Evolutionary conservation across 2,113 vertebrate genomes (phyloP), one percentile per base, ranked within the genome.

Genomic region (Damaliscus lunatus): DNA sequence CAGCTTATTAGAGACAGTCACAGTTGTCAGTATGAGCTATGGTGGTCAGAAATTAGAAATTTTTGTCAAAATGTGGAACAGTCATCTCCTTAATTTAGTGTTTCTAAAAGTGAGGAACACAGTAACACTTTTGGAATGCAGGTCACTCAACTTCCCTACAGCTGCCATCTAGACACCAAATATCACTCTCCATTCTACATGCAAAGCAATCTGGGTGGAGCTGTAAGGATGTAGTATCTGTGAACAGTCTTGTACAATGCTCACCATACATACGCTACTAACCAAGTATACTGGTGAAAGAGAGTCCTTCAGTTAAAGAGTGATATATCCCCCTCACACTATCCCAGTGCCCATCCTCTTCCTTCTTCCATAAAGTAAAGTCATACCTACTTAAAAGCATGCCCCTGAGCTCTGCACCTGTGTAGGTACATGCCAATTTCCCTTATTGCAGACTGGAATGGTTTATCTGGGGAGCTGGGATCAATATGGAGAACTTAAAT

Each of bases 41-140:
- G 90, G 88, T 93, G 85, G 43, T 95, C 21, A 64, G 74, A 90
- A 91, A 77, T 67, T 80, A 89, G 93, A 50, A 53, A 60, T 50
- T n/a, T 71, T 53, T 88, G 43, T 77, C 60, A 87, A 81, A 89
- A 88, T 25, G 52, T 1, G 15, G 12, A 96, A 71, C 64, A 9
- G 7, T 59, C 53, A 29, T 67, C 82, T 83, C 57, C 67, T 52
- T 1, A 5, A 25, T 31, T 57, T 29, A n/a, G 31, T 55, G 11
- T 59, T 85, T 91, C 67, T 88, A 67, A 62, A 81, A 53, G 10
- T 25, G 53, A 95, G 80, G 86, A 29, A 43, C 50, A 57, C 19
- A 19, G 33, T 29, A 88, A 91, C 71, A 94, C 94, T 94, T 95
- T 74, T 57, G 29, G 12, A 59, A 77, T 40, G 31, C 46, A 59